phyloP scores from a whole-genome alignment of 2,888 invertebrate species.

The Furcula furcula region DNA sequence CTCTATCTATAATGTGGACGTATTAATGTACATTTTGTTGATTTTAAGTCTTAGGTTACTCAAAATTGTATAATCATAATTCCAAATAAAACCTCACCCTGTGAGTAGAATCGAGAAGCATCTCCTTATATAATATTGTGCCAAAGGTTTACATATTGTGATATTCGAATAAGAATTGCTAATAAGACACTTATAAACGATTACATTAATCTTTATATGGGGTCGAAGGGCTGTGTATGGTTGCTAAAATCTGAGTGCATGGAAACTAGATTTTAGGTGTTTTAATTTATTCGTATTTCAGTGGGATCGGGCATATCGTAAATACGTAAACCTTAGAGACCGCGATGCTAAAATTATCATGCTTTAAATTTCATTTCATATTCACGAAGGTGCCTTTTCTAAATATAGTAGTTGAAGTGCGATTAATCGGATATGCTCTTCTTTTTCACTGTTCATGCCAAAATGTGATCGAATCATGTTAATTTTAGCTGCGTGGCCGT shows the following conservation, averaged over 20 bases:
- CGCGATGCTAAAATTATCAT: conserved; percentile 36
- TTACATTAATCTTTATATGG: conserved; percentile 43
- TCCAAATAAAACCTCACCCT: too few species aligned
- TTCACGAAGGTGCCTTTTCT: conserved; percentile 42
- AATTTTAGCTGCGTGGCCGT: conserved; percentile 30
- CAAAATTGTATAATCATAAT: too few species aligned
- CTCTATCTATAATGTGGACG: too few species aligned
- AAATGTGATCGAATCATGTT: conserved; percentile 32
- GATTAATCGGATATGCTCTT: conserved; percentile 13
- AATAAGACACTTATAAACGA: conserved; percentile 28
- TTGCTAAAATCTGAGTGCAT: conserved; percentile 43
- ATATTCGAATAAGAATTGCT: conserved; percentile 60
- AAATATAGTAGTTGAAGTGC: conserved; percentile 19
- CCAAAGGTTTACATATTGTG: conserved; percentile 69
- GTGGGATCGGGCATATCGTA: conserved; percentile 30
- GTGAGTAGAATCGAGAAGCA: conserved; percentile 3
- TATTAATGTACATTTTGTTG: too few species aligned
- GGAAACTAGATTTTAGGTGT: conserved; percentile 47
- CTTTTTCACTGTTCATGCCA: conserved; percentile 9
- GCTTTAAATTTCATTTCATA: conserved; percentile 23
- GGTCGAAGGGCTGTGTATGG: conserved; percentile 45
- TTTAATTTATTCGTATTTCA: conserved; percentile 29
- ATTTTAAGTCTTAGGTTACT: too few species aligned
- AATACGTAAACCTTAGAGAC: conserved; percentile 41
- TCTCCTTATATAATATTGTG: conserved; percentile 42